phyloP scores from a whole-genome alignment of 1,140 invertebrate genomes.

The Ceratosolen fusciceps region DNA sequence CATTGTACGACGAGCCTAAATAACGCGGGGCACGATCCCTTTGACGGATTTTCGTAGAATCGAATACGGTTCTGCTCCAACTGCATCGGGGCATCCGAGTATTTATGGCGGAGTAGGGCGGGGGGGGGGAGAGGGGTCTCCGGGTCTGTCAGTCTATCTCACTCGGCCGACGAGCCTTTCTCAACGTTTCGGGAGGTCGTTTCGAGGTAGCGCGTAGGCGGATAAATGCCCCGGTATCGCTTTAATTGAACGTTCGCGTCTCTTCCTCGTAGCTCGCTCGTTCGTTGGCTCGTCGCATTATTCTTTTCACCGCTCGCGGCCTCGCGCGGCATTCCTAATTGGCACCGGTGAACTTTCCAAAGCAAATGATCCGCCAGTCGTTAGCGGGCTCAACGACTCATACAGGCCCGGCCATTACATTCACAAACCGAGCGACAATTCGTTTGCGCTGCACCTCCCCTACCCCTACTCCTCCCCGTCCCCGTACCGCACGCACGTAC shows the following conservation, averaged over 20 bases:
- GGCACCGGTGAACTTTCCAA: constrained; percentile 14
- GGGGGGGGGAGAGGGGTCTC: not conserved
- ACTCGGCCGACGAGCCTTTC: constrained; percentile 19
- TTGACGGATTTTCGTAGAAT: constrained; percentile 22
- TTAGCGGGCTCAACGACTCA: not conserved
- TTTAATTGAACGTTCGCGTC: constrained; percentile 3
- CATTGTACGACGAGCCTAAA: constrained; percentile 20
- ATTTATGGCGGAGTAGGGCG: constrained; percentile 24
- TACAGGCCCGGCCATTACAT: no score
- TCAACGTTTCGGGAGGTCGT: constrained; percentile 28
- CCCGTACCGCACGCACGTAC: no score
- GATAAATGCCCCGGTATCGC: not conserved
- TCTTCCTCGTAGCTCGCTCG: not conserved
- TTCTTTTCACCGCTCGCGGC: not conserved
- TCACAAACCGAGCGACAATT: no score
- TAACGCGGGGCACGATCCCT: not conserved
- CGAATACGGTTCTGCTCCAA: constrained; percentile 22
- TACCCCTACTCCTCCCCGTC: no score
- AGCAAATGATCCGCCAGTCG: not conserved
- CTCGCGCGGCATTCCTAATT: not conserved
- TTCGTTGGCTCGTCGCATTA: not conserved
- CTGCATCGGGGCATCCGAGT: constrained; percentile 37
- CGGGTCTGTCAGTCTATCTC: constrained; percentile 7
- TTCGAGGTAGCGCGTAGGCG: not conserved
- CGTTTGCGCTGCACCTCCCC: no score